phyloP scores from a whole-genome alignment of 2,888 invertebrate genomes.

The Seira ritae region DNA sequence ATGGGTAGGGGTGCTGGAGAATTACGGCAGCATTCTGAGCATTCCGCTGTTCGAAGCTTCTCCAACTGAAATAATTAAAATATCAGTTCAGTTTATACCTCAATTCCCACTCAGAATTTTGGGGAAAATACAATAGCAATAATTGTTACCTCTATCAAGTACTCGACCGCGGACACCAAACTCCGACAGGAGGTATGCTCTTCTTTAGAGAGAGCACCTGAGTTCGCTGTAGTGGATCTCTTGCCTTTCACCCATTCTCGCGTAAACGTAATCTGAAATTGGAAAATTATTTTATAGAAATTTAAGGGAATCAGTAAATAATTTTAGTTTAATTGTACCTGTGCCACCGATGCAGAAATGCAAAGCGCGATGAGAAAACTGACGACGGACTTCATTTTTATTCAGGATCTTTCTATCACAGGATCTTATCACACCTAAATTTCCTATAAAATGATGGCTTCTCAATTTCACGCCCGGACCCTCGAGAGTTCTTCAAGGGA shows the following conservation, averaged over 20 bases:
- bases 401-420: conserved; percentile 23
- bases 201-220: conserved; percentile 44
- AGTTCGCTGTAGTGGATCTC: conserved; percentile 47
- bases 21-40: conserved; percentile 38
- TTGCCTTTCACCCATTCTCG: conserved; percentile 71
- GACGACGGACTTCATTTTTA: conserved; percentile 30
- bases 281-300: conserved; percentile 14
- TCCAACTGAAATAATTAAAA: conserved; percentile 35
- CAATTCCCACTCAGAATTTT: no score
- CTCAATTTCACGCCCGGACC: neutral
- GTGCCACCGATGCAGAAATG: conserved; percentile 41
- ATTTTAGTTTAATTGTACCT: no score
- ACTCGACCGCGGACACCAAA: conserved; percentile 67
- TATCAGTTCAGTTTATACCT: no score
- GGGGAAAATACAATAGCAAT: neutral
- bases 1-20: conserved; percentile 22
- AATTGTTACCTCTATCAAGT: conserved; percentile 60
- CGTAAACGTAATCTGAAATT: conserved; percentile 67
- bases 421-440: conserved; percentile 17
- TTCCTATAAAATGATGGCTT: neutral
- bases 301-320: no score
- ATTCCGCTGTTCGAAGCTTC: conserved; percentile 44
- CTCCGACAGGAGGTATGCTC: conserved; percentile 52
- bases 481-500: no score
- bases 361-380: conserved; percentile 20